Conservation (phyloP, 2,888 invertebrate species). For the Carabus problematicus region DNA sequence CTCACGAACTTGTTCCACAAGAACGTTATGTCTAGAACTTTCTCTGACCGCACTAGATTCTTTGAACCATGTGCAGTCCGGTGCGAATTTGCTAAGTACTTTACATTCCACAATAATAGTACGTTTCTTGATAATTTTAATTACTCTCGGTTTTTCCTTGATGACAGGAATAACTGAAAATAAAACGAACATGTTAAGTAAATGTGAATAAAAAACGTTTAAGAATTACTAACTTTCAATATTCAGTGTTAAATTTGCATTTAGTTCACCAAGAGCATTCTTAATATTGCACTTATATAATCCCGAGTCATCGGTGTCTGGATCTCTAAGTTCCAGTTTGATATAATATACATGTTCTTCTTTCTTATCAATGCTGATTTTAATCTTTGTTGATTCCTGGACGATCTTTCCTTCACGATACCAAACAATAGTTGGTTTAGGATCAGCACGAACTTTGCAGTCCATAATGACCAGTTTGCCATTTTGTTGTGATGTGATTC, state of each 20-base stretch:
- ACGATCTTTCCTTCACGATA: conserved; percentile 80
- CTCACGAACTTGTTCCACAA: conserved; percentile 80
- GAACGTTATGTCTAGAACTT: conserved; percentile 77
- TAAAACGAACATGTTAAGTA: conserved; percentile 45
- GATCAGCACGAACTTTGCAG: conserved; percentile 76
- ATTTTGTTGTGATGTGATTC: conserved; percentile 82
- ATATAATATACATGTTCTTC: conserved; percentile 88
- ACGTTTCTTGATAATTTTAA: conserved; percentile 90
- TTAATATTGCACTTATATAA: conserved; percentile 98
- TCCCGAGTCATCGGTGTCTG: conserved; percentile 94
- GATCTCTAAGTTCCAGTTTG: conserved; percentile 85
- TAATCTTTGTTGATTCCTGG: conserved; percentile 81
- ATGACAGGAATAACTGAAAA: conserved; percentile 86
- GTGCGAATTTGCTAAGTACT: conserved; percentile 92
- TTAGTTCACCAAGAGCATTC: conserved; percentile 94
- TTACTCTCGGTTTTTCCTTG: conserved; percentile 89
- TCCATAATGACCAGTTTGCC: conserved; percentile 89
- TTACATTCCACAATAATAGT: conserved; percentile 93
- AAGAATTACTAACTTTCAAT: conserved; percentile 84
- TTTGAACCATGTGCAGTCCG: conserved; percentile 93
- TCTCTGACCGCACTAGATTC: conserved; percentile 80
- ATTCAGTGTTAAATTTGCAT: conserved; percentile 95
- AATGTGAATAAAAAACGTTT: background rate
- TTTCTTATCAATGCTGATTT: conserved; percentile 73
- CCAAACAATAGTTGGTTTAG: conserved; percentile 85